Evolutionary conservation across 2,113 vertebrate species (phyloP).

Genomic region (Ranitomeya variabilis): DNA sequence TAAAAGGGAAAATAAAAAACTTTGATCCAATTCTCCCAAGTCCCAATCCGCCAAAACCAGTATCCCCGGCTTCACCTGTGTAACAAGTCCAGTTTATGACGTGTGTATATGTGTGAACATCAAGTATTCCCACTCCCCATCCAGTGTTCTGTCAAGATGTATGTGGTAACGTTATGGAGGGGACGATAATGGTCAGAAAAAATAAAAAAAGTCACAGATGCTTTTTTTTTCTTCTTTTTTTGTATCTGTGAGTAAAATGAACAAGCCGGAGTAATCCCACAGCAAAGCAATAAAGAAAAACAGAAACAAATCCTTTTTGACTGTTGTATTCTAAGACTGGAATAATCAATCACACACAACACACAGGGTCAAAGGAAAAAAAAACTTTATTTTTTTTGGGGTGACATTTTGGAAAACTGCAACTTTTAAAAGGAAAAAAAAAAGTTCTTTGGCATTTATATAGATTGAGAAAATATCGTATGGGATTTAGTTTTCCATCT

Average conservation of each 20-base stretch:
- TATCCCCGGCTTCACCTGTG: not conserved
- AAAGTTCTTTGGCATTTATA: constrained; percentile 53
- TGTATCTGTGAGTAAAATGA: constrained; percentile 21
- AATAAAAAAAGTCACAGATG: constrained; percentile 29
- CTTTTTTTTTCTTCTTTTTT: constrained; percentile 13
- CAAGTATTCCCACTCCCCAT: not conserved
- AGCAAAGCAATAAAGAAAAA: constrained; percentile 51
- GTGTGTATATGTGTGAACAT: constrained; percentile 1
- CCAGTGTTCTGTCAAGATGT: constrained; percentile 37
- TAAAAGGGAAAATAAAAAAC: too few relatives aligned
- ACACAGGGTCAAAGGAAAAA: constrained; percentile 6
- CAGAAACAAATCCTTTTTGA: not conserved
- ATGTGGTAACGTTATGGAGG: constrained; percentile 6
- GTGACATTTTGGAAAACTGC: constrained; percentile 38
- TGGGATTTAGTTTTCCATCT: not conserved
- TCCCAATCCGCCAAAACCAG: not conserved
- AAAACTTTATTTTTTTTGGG: constrained; percentile 22
- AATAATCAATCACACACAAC: not conserved
- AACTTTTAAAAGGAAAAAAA: constrained; percentile 19
- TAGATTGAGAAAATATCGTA: constrained; percentile 23
- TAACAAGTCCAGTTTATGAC: constrained; percentile 19
- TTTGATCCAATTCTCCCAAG: too few relatives aligned
- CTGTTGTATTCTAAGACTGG: not conserved
- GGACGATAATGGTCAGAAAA: constrained; percentile 9
- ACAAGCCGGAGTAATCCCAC: not conserved